Conservation (phyloP, 2,797 vertebrate genomes). For the Enteromius anoplus region DNA sequence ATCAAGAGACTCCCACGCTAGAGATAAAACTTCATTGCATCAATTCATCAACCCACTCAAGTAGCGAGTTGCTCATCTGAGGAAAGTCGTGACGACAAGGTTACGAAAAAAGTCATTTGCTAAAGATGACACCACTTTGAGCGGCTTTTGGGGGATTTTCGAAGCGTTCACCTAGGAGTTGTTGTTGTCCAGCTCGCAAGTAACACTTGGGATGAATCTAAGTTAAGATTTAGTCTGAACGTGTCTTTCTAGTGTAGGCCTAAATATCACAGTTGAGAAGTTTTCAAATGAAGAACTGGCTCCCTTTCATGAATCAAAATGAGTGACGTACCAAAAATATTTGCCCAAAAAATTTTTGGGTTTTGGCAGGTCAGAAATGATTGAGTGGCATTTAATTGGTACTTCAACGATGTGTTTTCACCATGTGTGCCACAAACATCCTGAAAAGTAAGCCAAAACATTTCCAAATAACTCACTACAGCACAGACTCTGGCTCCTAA, state of each 20-base stretch:
- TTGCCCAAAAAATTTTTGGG: background rate
- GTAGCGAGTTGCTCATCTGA: conserved; percentile 18
- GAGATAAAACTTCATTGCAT: conserved; percentile 29
- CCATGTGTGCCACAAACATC: too few species aligned
- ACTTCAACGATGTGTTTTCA: too few species aligned
- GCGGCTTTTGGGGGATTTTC: background rate
- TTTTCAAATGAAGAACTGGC: background rate
- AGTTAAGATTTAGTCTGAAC: background rate
- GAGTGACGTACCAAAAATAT: background rate
- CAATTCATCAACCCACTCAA: conserved; percentile 17
- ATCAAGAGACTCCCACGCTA: conserved; percentile 26
- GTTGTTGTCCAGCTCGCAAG: background rate
- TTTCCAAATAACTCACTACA: too few species aligned
- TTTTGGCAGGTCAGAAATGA: background rate
- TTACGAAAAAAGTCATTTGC: background rate
- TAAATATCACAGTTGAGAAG: background rate
- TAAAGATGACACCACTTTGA: background rate
- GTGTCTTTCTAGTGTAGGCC: background rate
- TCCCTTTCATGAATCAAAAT: background rate
- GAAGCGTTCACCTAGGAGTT: background rate
- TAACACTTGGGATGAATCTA: background rate
- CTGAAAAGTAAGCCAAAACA: too few species aligned
- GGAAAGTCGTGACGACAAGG: conserved; percentile 16
- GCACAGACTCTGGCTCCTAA: background rate
- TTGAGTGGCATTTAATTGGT: too few species aligned